phyloP scores from a whole-genome alignment of 2,113 vertebrate genomes.

The Elaphurus davidianus region DNA sequence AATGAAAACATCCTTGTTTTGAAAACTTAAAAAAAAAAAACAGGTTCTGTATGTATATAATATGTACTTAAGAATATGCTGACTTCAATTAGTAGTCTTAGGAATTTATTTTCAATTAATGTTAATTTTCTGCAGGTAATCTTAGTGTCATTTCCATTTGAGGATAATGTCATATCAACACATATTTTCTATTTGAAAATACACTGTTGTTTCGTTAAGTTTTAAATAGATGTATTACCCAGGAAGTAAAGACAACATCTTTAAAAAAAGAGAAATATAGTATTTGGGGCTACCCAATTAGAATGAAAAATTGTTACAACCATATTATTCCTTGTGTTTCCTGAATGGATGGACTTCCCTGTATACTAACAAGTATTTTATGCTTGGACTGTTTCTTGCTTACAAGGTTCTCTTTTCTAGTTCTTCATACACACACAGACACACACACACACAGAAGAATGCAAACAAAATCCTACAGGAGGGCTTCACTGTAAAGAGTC shows the following conservation, averaged over 20 bases:
- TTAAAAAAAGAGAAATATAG: slow-evolving; percentile 40
- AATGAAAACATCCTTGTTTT: slow-evolving; percentile 59
- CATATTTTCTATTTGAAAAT: slow-evolving; percentile 54
- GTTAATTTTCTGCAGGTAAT: slow-evolving; percentile 62
- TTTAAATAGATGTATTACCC: slow-evolving; percentile 31
- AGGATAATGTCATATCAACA: slow-evolving; percentile 2
- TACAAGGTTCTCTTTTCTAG: slow-evolving; percentile 39
- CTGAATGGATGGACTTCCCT: slow-evolving; percentile 40
- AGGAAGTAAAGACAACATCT: slow-evolving; percentile 41
- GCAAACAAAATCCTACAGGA: slow-evolving; percentile 49
- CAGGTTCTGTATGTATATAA: slow-evolving; percentile 31
- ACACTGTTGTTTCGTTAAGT: slow-evolving; percentile 16
- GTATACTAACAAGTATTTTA: slow-evolving; percentile 52
- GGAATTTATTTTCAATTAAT: slow-evolving; percentile 69
- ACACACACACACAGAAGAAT: slow-evolving; percentile 10
- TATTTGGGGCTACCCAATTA: neutral
- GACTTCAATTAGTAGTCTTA: slow-evolving; percentile 60
- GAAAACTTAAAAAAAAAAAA: slow-evolving; percentile 39
- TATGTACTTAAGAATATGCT: slow-evolving; percentile 58
- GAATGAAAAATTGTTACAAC: slow-evolving; percentile 24
- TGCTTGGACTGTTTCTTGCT: neutral
- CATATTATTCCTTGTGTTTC: slow-evolving; percentile 40
- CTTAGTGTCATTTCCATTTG: slow-evolving; percentile 31
- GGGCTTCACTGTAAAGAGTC: slow-evolving; percentile 52
- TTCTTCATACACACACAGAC: neutral